Evolutionary conservation across 2,113 vertebrate genomes (phyloP), one percentile per base, ranked within the genome.

Genomic region (Kryptolebias marmoratus): DNA sequence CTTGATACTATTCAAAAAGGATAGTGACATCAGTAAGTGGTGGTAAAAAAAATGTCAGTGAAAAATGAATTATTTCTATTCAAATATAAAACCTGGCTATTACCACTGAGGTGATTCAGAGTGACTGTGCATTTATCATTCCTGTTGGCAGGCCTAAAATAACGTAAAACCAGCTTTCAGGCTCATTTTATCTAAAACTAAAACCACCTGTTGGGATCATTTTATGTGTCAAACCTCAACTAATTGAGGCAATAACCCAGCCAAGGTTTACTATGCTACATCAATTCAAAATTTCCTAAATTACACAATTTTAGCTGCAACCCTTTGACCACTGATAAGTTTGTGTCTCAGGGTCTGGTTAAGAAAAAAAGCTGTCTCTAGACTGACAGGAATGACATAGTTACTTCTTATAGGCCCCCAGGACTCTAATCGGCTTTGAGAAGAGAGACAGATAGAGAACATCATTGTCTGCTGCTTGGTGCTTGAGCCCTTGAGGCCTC

Each of bases 371-470:
- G 63, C 64, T 59, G 75, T 84, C 71, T 88, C 79, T 88, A 88
- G 82, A 89, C 64, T 75, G 84, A 82, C 75, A 77, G 71, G 75
- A 80, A 49, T 83, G 88, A 90, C 87, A 86, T 68, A 86, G 83
- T 85, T 76, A 75, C 70, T 85, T 82, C 73, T 79, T 59, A 80
- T 59, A 65, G 86, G 71, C 83, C 78, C 56, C 68, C 63, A 64
- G 70, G 74, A 14, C 87, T 82, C 71, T 86, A 85, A 87, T 88
- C 86, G 62, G 87, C 88, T 91, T 91, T 87, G 87, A 87, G 80
- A 83, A 84, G 57, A 83, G 68, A 77, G 79, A 79, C 68, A 54
- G 81, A 86, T 79, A 81, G 71, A 84, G 79, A 68, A 79, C 84
- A 84, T 83, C 74, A 80, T 83, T 88, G 83, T 83, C 68, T 86